These are phyloP conservation scores for Nemurella pictetii DNA, from an alignment of 2,888 invertebrate genomes.

Conservation along the genomic window DNA sequence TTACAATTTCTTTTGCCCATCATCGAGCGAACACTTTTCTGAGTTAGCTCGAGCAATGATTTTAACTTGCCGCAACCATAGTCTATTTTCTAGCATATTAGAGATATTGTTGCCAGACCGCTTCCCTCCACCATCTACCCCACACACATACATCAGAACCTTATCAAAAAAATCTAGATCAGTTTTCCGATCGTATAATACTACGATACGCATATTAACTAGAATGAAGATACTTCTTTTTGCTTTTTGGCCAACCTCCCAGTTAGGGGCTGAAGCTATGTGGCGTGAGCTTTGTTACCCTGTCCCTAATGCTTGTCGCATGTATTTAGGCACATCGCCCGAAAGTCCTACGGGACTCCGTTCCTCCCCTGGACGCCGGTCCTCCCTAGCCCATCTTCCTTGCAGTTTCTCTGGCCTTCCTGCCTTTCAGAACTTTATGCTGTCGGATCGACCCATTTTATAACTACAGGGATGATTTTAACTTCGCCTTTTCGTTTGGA, in stretches of 20 bases:
- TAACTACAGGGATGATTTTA: slow-evolving; percentile 35
- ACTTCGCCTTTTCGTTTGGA: slow-evolving; percentile 14
- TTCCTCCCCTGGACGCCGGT: neutral
- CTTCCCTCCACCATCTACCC: neutral
- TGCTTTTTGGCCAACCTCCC: slow-evolving; percentile 37
- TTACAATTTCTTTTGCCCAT: too few species aligned
- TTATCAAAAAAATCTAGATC: neutral
- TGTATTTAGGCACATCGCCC: slow-evolving; percentile 36
- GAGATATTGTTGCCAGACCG: too few species aligned
- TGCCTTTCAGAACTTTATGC: too few species aligned
- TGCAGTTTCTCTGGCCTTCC: neutral
- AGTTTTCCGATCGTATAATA: slow-evolving; percentile 19
- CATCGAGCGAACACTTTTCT: too few species aligned
- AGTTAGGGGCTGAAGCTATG: slow-evolving; percentile 25
- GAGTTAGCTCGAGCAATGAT: neutral
- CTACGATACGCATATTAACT: slow-evolving; percentile 36
- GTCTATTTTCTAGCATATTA: too few species aligned
- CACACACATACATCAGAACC: neutral
- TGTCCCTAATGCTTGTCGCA: slow-evolving; percentile 31
- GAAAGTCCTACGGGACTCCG: slow-evolving; percentile 33
- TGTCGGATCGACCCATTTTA: slow-evolving; percentile 40
- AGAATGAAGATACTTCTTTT: slow-evolving; percentile 20
- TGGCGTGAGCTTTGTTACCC: slow-evolving; percentile 29
- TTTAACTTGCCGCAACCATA: neutral
- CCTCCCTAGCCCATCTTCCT: slow-evolving; percentile 6